A percentile compares a stretch with the other conserved stretches of the same genome.
Evolutionary conservation across 2,113 vertebrate species (phyloP).

Genomic region (Rynchops niger): DNA sequence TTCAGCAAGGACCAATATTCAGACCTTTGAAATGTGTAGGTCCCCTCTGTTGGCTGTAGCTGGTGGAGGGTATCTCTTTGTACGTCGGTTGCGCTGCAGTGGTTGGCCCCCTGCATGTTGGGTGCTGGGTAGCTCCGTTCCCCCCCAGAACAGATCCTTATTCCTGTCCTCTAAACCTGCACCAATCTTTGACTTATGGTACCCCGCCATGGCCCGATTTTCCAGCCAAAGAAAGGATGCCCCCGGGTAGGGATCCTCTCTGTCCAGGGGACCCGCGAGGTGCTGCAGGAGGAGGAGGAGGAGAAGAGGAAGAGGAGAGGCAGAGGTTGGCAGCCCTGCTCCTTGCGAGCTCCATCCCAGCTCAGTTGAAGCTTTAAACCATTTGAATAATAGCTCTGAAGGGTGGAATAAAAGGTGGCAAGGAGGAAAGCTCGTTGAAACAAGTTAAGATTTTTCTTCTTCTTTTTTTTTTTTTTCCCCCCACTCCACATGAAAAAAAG

Average conservation of each 20-base stretch:
- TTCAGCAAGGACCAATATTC: neutral
- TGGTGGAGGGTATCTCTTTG: neutral
- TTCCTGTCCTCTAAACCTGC: neutral
- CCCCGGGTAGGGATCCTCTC: neutral
- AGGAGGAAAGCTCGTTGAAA: neutral
- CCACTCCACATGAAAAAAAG: neutral
- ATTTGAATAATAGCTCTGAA: neutral
- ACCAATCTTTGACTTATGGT: neutral
- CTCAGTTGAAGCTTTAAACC: neutral
- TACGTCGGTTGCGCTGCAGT: rapidly evolving
- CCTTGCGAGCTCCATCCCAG: neutral
- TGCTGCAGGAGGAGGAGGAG: neutral
- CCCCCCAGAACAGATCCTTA: neutral
- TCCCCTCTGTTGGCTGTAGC: neutral
- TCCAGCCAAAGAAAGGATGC: neutral
- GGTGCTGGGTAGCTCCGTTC: neutral
- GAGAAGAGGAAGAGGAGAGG: neutral
- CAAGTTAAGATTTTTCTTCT: neutral
- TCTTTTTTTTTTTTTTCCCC: neutral
- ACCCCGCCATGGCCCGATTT: neutral
- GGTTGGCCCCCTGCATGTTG: neutral
- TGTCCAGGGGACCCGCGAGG: neutral
- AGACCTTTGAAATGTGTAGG: neutral
- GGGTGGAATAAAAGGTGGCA: neutral
- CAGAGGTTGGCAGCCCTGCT: neutral